A percentile compares a stretch with the other conserved stretches of the same genome.
Conservation (phyloP, 2,888 invertebrate species). For the Noctua janthina region DNA sequence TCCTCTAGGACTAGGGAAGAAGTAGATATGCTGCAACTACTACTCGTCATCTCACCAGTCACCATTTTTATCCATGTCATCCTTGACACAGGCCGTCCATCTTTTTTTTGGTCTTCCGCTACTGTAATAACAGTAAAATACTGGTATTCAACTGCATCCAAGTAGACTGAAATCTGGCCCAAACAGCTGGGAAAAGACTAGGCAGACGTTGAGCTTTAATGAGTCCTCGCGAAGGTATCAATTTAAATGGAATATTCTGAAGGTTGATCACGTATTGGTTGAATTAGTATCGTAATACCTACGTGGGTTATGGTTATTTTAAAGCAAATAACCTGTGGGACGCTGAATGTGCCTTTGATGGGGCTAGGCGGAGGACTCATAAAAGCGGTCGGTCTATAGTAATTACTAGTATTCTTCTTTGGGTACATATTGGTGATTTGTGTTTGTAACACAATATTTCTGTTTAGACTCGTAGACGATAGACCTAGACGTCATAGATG, state of each 20-base stretch:
- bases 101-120: not conserved
- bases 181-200: not conserved
- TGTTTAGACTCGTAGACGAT: not conserved
- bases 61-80: not conserved
- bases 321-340: too few species aligned
- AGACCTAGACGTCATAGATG: not conserved
- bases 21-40: too few species aligned
- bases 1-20: too few species aligned
- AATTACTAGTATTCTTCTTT: too few species aligned
- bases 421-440: not conserved
- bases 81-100: not conserved
- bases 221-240: too few species aligned
- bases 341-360: too few species aligned
- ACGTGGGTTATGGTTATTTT: too few species aligned
- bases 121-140: not conserved
- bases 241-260: too few species aligned
- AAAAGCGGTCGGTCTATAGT: not conserved
- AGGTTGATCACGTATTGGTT: too few species aligned
- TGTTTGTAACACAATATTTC: not conserved
- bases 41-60: not conserved
- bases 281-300: too few species aligned
- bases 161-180: not conserved
- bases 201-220: not conserved
- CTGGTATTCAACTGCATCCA: not conserved
- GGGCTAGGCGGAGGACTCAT: too few species aligned